phyloP scores from a whole-genome alignment of 2,888 invertebrate genomes.

The Pycnomerus fuliginosus region DNA sequence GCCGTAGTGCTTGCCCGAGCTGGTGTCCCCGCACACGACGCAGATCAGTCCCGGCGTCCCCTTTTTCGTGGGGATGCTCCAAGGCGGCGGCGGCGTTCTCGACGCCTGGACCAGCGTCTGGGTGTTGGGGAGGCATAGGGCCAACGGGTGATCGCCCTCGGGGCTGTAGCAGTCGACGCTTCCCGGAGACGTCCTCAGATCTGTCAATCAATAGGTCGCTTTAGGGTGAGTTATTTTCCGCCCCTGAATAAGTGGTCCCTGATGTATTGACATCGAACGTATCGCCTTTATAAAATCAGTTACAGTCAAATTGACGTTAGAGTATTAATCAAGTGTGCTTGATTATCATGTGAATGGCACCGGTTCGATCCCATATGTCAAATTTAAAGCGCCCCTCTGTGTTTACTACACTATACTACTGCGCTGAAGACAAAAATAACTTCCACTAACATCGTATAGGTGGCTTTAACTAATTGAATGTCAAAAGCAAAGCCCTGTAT shows the following conservation, averaged over 20 bases:
- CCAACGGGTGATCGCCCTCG: constrained; percentile 57
- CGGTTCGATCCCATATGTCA: constrained; percentile 46
- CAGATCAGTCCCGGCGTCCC: constrained; percentile 80
- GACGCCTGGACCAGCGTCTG: constrained; percentile 66
- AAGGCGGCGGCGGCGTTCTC: constrained; percentile 61
- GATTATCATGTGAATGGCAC: constrained; percentile 48
- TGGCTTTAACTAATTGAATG: no score
- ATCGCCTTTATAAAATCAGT: constrained; percentile 48
- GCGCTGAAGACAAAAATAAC: no score
- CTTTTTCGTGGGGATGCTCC: constrained; percentile 55
- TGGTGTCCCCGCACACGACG: constrained; percentile 96
- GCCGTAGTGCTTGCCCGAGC: constrained; percentile 96
- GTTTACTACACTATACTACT: no score
- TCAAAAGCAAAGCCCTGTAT: no score
- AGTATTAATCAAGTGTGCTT: constrained; percentile 50
- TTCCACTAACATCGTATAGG: no score
- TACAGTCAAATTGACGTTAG: constrained; percentile 49
- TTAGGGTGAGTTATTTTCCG: neutral
- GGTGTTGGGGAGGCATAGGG: constrained; percentile 60
- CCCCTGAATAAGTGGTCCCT: constrained; percentile 28
- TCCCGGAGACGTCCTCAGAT: constrained; percentile 48
- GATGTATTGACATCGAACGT: constrained; percentile 20
- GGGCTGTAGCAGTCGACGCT: constrained; percentile 50
- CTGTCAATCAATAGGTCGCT: constrained; percentile 35
- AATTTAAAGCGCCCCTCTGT: constrained; percentile 29